Conservation (phyloP, 2,113 vertebrate species). For the Gasterosteus nipponicus region DNA sequence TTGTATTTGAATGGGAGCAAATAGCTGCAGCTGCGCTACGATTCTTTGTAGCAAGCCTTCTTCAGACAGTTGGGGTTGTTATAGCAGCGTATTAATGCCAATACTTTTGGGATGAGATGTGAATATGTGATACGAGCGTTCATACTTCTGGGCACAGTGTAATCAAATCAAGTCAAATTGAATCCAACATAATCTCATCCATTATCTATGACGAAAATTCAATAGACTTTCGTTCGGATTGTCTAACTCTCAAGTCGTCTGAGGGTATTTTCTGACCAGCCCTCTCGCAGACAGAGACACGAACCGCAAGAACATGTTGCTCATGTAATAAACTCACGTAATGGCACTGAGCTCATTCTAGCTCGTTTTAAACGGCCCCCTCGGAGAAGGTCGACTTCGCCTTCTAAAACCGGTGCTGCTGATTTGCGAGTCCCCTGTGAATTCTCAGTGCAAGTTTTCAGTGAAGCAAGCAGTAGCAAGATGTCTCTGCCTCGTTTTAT, state of each 20-base stretch:
- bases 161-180: background rate
- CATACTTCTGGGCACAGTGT: background rate
- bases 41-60: background rate
- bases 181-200: background rate
- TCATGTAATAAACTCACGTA: slow-evolving; percentile 59
- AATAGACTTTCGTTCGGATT: background rate
- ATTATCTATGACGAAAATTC: background rate
- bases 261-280: slow-evolving; percentile 16
- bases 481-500: slow-evolving; percentile 57
- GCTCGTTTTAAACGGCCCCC: slow-evolving; percentile 64
- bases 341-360: slow-evolving; percentile 62
- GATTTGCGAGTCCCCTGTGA: slow-evolving; percentile 65
- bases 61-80: background rate
- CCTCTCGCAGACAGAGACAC: slow-evolving; percentile 24
- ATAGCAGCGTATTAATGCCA: background rate
- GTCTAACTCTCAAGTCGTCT: slow-evolving; percentile 9
- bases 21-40: background rate
- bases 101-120: background rate
- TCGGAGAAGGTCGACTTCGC: slow-evolving; percentile 63
- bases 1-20: background rate
- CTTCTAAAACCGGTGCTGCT: slow-evolving; percentile 57
- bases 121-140: background rate
- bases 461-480: slow-evolving; percentile 68
- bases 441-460: slow-evolving; percentile 57
- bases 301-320: slow-evolving; percentile 53